A percentile compares a stretch with the other conserved stretches of the same genome.
Evolutionary conservation across 1,140 invertebrate species (phyloP).

Genomic region (Conopomorpha cramerella): DNA sequence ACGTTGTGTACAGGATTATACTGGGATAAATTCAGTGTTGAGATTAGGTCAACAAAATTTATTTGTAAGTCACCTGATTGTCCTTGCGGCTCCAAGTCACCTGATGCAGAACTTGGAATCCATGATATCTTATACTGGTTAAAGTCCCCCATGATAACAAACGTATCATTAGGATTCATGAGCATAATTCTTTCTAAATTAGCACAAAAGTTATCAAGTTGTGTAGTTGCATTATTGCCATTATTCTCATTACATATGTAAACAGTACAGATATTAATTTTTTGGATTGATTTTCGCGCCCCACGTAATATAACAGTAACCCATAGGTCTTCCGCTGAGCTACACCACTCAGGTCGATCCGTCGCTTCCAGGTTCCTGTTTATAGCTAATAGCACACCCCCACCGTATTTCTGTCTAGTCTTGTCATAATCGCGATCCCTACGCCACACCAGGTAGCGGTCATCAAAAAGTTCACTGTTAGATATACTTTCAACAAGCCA

Average conservation of each 20-base stretch:
- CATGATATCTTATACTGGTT: too few relatives aligned
- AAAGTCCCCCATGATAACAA: too few relatives aligned
- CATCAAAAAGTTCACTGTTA: conserved; percentile 1
- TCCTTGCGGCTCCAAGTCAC: too few relatives aligned
- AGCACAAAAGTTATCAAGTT: too few relatives aligned
- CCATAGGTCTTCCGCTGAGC: conserved; percentile 12
- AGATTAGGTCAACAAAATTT: too few relatives aligned
- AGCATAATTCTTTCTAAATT: too few relatives aligned
- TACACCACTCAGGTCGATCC: conserved; percentile 7
- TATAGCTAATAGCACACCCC: conserved; percentile 6
- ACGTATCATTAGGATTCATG: too few relatives aligned
- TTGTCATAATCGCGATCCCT: background rate
- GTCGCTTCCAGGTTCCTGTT: conserved; percentile 4
- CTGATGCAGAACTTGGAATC: too few relatives aligned
- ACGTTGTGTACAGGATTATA: too few relatives aligned
- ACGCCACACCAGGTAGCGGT: conserved; percentile 1
- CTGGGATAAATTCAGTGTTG: too few relatives aligned
- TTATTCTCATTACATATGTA: conserved; percentile 8
- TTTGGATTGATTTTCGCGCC: background rate
- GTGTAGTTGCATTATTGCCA: too few relatives aligned
- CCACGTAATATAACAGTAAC: conserved; percentile 4
- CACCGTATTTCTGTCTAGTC: conserved; percentile 3
- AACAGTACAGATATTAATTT: conserved; percentile 8
- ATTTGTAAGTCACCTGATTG: too few relatives aligned
- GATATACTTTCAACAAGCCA: conserved; percentile 1